Evolutionary conservation across 2,113 vertebrate species (phyloP), one percentile per base, ranked within the genome.

Genomic region (Cairina moschata): DNA sequence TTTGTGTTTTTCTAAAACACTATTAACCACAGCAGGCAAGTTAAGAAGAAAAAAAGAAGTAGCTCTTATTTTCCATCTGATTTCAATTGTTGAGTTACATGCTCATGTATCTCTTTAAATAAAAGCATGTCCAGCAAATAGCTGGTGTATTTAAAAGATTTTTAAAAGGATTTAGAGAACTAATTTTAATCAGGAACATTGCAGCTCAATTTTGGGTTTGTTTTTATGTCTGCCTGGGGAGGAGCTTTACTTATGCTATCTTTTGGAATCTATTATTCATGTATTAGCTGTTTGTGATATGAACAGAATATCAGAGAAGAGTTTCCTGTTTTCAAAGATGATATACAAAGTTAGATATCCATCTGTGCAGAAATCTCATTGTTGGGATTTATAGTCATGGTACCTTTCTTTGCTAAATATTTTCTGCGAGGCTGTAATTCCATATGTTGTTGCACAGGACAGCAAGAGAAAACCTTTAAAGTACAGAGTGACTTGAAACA

Each of bases 81-180:
- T 56, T 85, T 26, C 38, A 81, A 34, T 16, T 46, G 12, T 6
- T 88, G 31, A 83, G 22, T 81, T 74, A 66, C 1, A 79, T 78
- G 77, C 13, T 32, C 50, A 55, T 38, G 21, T 48, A 90, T 31
- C 8, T 83, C 9, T 78, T 54, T 59, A 58, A 23, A 79, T 50
- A 92, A 92, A 91, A 81, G 14, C 25, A 46, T 29, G 36, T 69
- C 55, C 94, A 88, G 60, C 40, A 72, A 80, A 93, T 44, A 94
- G 29, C 12, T 87, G 13, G 1, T 68, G 18, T 56, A 62, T 88
- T 92, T 63, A 95, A 69, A 83, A n/a, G 59, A 63, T 80, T 95
- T 95, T 55, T 73, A 34, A 91, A 93, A 88, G 44, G 26, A 83
- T 86, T 97, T 86, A 77, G 52, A 88, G 90, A 95, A 72, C 17